These are phyloP conservation scores for Cercocebus atys DNA, from an alignment of 2,113 vertebrate species.

Conservation along the genomic window DNA sequence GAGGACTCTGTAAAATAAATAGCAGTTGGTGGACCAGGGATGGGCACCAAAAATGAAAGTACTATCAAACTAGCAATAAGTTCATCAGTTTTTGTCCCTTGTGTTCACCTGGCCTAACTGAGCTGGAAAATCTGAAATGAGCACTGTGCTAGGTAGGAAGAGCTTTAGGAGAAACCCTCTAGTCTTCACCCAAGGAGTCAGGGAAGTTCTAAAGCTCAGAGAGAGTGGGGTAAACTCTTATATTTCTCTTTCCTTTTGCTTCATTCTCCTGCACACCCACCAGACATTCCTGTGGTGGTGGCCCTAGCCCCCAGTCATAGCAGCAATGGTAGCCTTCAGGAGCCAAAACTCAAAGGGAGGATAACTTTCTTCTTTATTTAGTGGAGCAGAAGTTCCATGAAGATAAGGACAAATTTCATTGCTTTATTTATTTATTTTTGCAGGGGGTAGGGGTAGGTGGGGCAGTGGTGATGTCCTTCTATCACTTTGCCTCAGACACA, in stretches of 20 bases:
- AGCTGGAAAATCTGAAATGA: not conserved
- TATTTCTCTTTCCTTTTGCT: not conserved
- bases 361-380: not conserved
- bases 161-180: not conserved
- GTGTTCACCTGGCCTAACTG: not conserved
- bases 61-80: not conserved
- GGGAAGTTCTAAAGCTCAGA: not conserved
- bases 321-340: not conserved
- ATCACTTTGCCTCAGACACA: not conserved
- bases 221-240: not conserved
- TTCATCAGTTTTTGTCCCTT: not conserved
- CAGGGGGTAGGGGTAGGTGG: too few relatives aligned
- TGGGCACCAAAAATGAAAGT: not conserved
- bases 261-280: not conserved
- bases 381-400: too few relatives aligned
- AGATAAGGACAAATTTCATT: not conserved
- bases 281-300: not conserved
- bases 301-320: not conserved
- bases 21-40: not conserved
- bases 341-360: not conserved
- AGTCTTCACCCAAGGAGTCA: not conserved
- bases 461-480: not conserved
- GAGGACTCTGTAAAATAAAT: not conserved
- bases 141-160: not conserved
- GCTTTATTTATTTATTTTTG: not conserved